phyloP scores from a whole-genome alignment of 2,888 invertebrate genomes.

The Drosophila meridionalis region DNA sequence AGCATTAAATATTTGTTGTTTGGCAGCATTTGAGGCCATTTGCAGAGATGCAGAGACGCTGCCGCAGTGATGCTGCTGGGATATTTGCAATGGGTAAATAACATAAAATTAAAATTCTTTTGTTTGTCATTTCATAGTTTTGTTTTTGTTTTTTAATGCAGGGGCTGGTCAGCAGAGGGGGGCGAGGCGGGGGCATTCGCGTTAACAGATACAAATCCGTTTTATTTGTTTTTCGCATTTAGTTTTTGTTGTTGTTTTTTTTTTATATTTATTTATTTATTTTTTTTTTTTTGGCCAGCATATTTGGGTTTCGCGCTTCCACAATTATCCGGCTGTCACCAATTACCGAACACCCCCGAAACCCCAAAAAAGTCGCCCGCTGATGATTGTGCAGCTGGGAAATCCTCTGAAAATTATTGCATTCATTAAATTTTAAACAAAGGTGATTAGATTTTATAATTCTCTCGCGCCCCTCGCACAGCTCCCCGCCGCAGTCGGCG shows the following conservation, averaged over 20 bases:
- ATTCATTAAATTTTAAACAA: conserved; percentile 82
- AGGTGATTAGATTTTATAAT: conserved; percentile 82
- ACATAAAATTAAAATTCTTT: conserved; percentile 63
- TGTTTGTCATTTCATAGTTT: conserved; percentile 49
- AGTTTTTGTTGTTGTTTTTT: conserved; percentile 25
- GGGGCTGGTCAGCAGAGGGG: background rate
- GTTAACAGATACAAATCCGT: conserved; percentile 71
- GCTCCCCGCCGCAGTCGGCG: conserved; percentile 15
- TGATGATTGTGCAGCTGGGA: conserved; percentile 46
- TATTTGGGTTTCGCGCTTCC: conserved; percentile 33
- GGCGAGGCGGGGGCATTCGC: background rate
- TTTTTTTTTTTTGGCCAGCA: conserved; percentile 54
- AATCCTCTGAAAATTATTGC: conserved; percentile 77
- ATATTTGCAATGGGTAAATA: conserved; percentile 75
- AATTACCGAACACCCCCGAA: conserved; percentile 47
- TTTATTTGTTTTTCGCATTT: conserved; percentile 70
- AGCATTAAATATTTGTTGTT: conserved; percentile 48
- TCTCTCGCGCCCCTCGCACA: conserved; percentile 30
- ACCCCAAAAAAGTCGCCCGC: background rate
- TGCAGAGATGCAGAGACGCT: conserved; percentile 17
- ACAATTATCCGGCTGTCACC: conserved; percentile 52
- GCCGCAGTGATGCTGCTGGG: conserved; percentile 43
- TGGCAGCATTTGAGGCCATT: conserved; percentile 22
- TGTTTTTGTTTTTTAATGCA: conserved; percentile 36
- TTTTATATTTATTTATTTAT: conserved; percentile 21